phyloP scores from a whole-genome alignment of 2,113 vertebrate species.

The Raphicerus campestris region DNA sequence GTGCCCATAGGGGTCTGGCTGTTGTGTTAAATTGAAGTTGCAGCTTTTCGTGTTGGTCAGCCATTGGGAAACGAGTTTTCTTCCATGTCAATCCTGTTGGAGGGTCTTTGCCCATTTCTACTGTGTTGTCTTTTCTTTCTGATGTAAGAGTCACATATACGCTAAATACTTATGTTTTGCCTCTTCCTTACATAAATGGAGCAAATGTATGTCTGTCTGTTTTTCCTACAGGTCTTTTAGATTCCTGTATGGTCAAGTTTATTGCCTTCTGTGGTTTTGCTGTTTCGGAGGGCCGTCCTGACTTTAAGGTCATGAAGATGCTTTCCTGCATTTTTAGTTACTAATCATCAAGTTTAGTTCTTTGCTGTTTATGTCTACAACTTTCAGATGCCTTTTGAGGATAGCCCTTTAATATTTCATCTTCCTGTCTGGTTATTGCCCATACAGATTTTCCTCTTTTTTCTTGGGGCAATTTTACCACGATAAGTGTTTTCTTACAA shows the following conservation, averaged over 20 bases:
- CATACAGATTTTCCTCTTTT: not conserved
- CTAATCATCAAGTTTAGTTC: no score
- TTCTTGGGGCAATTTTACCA: not conserved
- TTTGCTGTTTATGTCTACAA: not conserved
- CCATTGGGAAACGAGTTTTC: rapidly evolving
- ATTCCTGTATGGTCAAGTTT: rapidly evolving
- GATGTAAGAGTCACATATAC: rapidly evolving
- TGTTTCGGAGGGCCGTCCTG: rapidly evolving
- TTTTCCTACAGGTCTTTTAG: no score
- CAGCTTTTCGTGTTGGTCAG: rapidly evolving
- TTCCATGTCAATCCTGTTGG: rapidly evolving
- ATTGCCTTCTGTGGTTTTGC: rapidly evolving
- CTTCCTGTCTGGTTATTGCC: not conserved
- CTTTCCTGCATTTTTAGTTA: not conserved
- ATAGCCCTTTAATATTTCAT: not conserved
- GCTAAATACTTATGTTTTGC: not conserved
- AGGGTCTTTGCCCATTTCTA: rapidly evolving
- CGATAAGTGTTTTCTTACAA: not conserved
- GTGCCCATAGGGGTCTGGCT: rapidly evolving
- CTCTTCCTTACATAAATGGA: rapidly evolving
- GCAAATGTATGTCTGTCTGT: rapidly evolving
- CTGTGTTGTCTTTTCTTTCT: rapidly evolving
- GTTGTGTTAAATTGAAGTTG: no score
- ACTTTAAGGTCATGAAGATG: rapidly evolving
- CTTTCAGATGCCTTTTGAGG: not conserved